Conservation (phyloP, 2,888 invertebrate species). For the Calameuta idolon region DNA sequence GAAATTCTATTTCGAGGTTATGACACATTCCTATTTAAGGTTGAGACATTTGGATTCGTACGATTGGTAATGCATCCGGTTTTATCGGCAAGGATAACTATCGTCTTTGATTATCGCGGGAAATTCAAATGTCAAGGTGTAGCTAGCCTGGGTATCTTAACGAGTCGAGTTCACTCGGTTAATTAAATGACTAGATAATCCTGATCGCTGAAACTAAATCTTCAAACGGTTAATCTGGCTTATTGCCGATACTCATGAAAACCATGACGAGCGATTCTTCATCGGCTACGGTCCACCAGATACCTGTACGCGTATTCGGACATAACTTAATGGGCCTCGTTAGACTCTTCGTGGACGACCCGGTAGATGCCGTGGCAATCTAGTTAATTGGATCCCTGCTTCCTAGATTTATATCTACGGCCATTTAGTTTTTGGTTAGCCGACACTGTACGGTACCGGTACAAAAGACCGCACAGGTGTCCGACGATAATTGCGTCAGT, state of each 20-base stretch:
- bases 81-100: background rate
- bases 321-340: slow-evolving; percentile 2
- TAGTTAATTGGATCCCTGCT: background rate
- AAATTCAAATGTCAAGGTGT: background rate
- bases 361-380: background rate
- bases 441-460: background rate
- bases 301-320: background rate
- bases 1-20: background rate
- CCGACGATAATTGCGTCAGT: background rate
- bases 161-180: background rate
- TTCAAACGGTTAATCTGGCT: background rate
- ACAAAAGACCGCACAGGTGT: background rate
- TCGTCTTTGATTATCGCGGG: background rate
- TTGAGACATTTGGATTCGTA: background rate
- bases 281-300: background rate
- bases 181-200: background rate
- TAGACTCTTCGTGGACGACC: background rate
- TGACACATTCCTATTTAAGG: background rate
- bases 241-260: background rate
- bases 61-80: background rate
- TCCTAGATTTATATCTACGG: background rate
- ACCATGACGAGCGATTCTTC: background rate
- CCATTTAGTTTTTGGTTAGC: background rate
- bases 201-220: background rate
- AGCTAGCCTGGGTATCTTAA: background rate